Evolutionary conservation across 2,797 vertebrate genomes (phyloP).

Genomic region (Eurystomus glaucurus): DNA sequence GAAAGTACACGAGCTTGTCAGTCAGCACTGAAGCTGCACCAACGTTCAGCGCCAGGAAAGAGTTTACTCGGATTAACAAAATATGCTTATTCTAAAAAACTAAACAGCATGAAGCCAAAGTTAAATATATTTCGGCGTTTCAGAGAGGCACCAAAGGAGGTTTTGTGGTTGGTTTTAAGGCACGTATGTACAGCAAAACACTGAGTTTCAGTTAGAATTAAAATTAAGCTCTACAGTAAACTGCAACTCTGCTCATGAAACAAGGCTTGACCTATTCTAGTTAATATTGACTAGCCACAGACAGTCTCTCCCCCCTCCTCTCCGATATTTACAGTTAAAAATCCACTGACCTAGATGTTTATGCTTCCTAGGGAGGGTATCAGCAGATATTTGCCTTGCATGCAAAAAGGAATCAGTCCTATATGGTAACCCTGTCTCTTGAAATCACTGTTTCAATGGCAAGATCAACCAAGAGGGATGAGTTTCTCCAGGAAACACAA

Average conservation of each 20-base stretch:
- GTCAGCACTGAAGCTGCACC: not conserved
- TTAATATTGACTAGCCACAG: not conserved
- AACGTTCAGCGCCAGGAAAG: not conserved
- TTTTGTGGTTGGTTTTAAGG: not conserved
- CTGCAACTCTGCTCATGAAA: not conserved
- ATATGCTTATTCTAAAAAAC: not conserved
- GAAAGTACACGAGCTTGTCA: not conserved
- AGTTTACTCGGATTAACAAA: conserved; percentile 20
- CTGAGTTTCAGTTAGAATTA: not conserved
- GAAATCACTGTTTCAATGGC: not conserved
- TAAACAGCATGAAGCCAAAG: not conserved
- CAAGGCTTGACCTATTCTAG: not conserved
- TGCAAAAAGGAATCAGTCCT: not conserved
- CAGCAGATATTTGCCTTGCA: not conserved
- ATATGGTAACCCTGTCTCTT: rapidly evolving
- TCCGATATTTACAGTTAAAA: not conserved
- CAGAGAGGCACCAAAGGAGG: not conserved
- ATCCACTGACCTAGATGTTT: not conserved
- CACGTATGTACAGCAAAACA: not conserved
- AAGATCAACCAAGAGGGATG: not conserved
- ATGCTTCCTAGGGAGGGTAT: not conserved
- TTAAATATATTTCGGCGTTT: conserved; percentile 1
- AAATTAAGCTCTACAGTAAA: not conserved
- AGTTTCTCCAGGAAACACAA: not conserved
- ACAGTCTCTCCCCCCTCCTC: not conserved